Base-by-base conservation (phyloP, 1,140 invertebrate genomes). In the Sitophilus oryzae region DNA sequence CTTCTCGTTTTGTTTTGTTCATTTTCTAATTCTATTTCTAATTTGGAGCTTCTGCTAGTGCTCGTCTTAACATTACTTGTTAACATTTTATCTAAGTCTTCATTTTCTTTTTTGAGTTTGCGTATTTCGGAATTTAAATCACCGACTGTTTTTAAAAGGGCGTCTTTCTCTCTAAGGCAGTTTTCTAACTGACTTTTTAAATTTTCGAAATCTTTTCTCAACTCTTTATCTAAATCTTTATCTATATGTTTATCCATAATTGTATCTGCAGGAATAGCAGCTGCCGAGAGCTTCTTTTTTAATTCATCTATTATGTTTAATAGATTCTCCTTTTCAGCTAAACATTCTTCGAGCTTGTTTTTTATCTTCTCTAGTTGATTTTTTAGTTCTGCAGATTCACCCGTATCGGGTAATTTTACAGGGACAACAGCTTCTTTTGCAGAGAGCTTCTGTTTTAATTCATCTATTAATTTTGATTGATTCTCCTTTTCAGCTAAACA, bases 31-130 rank as follows among this genome's bases (percentile, higher is more conserved):
- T 60, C 50, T 11, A 35, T 41, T 50, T 61, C 59, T 19, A 61
- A n/a, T 30, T 47, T 53, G 6, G 51, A 60, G 43, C 44, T 54
- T 50, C 51, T 56, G 16, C 42, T 23, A 35, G 44, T 20, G 10
- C 49, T 49, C 4, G 54, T 57, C 3, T 46, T 37, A 4, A 54
- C 46, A 30, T 61, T 53, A 21, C 50, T 54, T 16, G 42, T 41
- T 14, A 61, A 21, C 51, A 57, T 57, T 21, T 58, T 61, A 34
- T 61, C 59, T 19, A 61, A 41, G 16, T 54, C 59, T n/a, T 50
- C 47, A 22, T 57, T 61, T 52, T 57, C 51, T 10, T 53, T 37
- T 36, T 54, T 47, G 2, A 59, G 34, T 44, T 53, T 53, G 3
- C 49, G 11, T 8, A 30, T 49, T 18, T 49, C 34, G 16, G 4